Conservation (phyloP, 2,888 invertebrate species). For the Pristionchus fissidentatus region DNA sequence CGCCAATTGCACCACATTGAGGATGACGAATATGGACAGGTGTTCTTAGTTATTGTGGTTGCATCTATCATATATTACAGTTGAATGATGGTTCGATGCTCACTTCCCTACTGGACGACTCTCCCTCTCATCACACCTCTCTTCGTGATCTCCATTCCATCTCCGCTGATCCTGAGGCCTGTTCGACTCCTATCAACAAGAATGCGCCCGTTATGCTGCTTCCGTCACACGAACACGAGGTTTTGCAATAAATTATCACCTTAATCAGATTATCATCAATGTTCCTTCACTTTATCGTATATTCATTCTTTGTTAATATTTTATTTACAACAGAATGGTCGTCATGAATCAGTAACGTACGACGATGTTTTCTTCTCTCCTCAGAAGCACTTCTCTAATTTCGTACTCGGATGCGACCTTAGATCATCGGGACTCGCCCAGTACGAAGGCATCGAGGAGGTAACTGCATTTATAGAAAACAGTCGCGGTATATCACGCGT, state of each 20-base stretch:
- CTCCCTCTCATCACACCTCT: conserved; percentile 13
- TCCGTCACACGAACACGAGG: no score
- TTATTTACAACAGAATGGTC: conserved; percentile 33
- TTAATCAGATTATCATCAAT: not conserved
- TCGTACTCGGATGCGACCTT: conserved; percentile 45
- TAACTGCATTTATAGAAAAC: not conserved
- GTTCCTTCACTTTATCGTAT: not conserved
- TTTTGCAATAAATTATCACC: not conserved
- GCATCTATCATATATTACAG: not conserved
- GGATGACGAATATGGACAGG: conserved; percentile 31
- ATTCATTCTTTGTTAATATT: not conserved
- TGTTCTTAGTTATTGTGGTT: not conserved
- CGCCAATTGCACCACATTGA: not conserved
- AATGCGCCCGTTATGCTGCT: conserved; percentile 1
- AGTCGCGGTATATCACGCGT: no score
- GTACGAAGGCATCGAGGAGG: conserved; percentile 20
- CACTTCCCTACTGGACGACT: not conserved
- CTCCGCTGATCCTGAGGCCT: conserved; percentile 15
- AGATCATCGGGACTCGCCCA: not conserved
- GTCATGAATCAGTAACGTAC: conserved; percentile 27
- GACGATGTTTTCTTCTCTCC: conserved; percentile 48
- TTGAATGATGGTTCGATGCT: not conserved
- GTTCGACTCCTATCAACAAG: conserved; percentile 20
- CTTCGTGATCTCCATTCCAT: conserved; percentile 31
- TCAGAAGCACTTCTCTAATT: conserved; percentile 48